Conservation (phyloP, 2,113 vertebrate genomes). For the Psittacara wagleri region DNA sequence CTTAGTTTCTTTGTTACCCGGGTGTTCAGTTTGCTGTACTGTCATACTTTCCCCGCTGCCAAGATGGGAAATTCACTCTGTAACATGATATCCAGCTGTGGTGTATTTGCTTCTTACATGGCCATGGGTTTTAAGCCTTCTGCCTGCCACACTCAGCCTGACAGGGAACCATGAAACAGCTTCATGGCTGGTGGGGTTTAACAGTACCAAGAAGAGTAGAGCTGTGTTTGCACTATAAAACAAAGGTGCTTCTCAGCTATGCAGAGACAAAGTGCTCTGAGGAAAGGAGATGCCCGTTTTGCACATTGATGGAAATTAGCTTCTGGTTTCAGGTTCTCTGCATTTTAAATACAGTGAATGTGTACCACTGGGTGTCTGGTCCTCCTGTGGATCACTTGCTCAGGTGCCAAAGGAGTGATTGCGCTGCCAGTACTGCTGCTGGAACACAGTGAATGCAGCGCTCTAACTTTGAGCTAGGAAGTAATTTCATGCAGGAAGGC, state of each 20-base stretch:
- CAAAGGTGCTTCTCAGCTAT: background rate
- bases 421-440: background rate
- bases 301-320: background rate
- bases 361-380: accelerated
- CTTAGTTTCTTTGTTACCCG: background rate
- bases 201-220: background rate
- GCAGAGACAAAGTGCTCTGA: background rate
- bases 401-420: background rate
- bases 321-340: background rate
- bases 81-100: background rate
- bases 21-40: background rate
- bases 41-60: background rate
- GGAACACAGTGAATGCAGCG: background rate
- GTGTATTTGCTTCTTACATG: background rate
- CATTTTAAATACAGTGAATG: background rate
- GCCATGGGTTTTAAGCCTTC: background rate
- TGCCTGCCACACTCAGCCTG: background rate
- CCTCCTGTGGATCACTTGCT: background rate
- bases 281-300: background rate
- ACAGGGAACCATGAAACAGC: background rate
- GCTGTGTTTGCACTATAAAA: background rate
- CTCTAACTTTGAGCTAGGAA: background rate
- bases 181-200: background rate
- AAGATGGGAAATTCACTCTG: background rate
- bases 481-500: background rate